These are phyloP conservation scores for Diogma glabrata DNA, from an alignment of 2,888 invertebrate genomes.

Conservation along the genomic window DNA sequence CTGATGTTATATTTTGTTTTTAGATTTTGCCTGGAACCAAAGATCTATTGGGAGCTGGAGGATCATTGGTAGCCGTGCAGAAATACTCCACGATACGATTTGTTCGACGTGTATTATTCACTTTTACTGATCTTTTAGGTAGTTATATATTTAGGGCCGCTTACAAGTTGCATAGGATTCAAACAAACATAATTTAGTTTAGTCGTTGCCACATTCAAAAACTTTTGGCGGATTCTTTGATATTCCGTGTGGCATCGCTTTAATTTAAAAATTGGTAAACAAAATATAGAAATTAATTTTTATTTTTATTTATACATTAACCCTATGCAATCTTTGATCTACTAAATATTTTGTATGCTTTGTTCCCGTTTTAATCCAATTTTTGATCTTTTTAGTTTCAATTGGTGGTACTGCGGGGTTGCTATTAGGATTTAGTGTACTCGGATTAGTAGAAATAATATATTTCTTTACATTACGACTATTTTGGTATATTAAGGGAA, in stretches of 20 bases:
- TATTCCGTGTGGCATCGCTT: too few species aligned
- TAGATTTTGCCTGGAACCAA: slow-evolving; percentile 24
- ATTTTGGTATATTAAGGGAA: slow-evolving; percentile 42
- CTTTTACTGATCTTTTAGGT: slow-evolving; percentile 34
- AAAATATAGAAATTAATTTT: not conserved
- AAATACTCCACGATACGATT: slow-evolving; percentile 27
- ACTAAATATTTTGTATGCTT: too few species aligned
- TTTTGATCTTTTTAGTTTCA: slow-evolving; percentile 47
- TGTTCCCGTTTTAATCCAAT: too few species aligned
- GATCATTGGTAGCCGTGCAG: slow-evolving; percentile 21
- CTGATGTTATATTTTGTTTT: not conserved
- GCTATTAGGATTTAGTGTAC: slow-evolving; percentile 64
- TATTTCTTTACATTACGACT: slow-evolving; percentile 58
- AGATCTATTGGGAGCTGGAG: slow-evolving; percentile 23
- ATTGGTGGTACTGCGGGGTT: slow-evolving; percentile 71
- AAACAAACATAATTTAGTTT: too few species aligned
- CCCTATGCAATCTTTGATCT: too few species aligned
- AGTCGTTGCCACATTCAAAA: too few species aligned
- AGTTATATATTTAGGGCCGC: slow-evolving; percentile 5
- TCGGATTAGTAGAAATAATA: slow-evolving; percentile 62
- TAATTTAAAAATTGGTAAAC: too few species aligned
- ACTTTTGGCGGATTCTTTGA: too few species aligned
- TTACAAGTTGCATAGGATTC: too few species aligned
- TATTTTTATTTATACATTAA: too few species aligned
- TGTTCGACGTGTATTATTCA: slow-evolving; percentile 31